Evolutionary conservation across 2,113 vertebrate genomes (phyloP).

Genomic region (Neomonachus schauinslandi): DNA sequence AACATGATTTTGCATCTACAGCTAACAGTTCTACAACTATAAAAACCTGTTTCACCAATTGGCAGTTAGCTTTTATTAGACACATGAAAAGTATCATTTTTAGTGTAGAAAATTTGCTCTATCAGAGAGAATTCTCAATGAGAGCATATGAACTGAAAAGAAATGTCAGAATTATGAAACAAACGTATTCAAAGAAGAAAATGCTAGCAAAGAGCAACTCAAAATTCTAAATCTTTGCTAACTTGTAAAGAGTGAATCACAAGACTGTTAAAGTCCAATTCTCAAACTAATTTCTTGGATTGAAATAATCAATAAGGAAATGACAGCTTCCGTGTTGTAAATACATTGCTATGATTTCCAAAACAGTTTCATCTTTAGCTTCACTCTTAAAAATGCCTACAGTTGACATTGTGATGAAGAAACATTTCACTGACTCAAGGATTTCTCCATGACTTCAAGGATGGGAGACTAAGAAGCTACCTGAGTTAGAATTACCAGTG

Average conservation of each 20-base stretch:
- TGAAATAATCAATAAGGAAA: constrained; percentile 48
- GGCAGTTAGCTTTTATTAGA: constrained; percentile 28
- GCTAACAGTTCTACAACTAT: constrained; percentile 14
- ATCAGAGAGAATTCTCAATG: constrained; percentile 40
- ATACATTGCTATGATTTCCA: not conserved
- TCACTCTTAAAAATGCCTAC: not conserved
- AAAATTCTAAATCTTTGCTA: constrained; percentile 47
- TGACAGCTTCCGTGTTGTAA: not conserved
- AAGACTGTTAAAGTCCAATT: not conserved
- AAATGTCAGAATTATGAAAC: constrained; percentile 50
- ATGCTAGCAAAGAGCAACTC: constrained; percentile 1
- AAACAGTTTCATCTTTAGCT: constrained; percentile 20
- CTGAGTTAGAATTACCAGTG: not conserved
- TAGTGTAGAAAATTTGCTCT: constrained; percentile 35
- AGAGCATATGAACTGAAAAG: constrained; percentile 49
- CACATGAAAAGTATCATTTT: not conserved
- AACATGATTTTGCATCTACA: not conserved
- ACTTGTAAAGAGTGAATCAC: constrained; percentile 20
- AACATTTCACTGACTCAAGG: not conserved
- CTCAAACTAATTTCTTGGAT: constrained; percentile 26
- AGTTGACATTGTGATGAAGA: not conserved
- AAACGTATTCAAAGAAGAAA: constrained; percentile 50
- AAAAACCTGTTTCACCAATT: constrained; percentile 22
- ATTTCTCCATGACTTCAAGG: constrained; percentile 10
- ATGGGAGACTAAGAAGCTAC: not conserved